Evolutionary conservation across 2,888 invertebrate species (phyloP).

Genomic region (Platycnemis pennipes): DNA sequence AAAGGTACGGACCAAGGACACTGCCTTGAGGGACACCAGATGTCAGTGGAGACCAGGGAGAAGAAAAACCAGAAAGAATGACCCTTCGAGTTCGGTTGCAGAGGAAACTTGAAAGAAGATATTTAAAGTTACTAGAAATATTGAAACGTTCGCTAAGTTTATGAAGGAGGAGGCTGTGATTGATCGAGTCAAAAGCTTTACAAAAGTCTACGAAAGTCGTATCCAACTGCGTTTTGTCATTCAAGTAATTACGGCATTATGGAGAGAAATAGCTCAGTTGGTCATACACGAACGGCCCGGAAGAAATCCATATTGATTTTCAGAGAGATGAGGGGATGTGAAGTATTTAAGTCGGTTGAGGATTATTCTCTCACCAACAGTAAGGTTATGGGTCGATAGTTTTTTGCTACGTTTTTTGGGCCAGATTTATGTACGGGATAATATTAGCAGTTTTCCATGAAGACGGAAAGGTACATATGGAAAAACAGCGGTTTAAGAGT

Average conservation of each 20-base stretch:
- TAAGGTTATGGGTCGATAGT: background rate
- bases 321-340: background rate
- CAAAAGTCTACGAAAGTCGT: background rate
- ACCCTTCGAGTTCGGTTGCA: background rate
- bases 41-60: background rate
- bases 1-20: background rate
- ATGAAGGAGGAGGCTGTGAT: background rate
- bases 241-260: background rate
- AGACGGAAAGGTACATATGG: background rate
- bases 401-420: background rate
- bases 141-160: background rate
- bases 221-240: background rate
- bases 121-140: background rate
- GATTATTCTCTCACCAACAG: background rate
- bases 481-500: background rate
- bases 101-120: background rate
- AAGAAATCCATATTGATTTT: background rate
- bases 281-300: background rate
- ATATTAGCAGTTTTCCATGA: background rate
- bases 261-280: background rate
- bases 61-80: background rate
- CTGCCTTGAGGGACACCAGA: background rate
- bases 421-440: background rate
- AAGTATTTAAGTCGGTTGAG: background rate
- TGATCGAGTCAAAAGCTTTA: background rate